These are phyloP conservation scores for Pteria penguin DNA, from an alignment of 2,888 invertebrate species.

Conservation along the genomic window DNA sequence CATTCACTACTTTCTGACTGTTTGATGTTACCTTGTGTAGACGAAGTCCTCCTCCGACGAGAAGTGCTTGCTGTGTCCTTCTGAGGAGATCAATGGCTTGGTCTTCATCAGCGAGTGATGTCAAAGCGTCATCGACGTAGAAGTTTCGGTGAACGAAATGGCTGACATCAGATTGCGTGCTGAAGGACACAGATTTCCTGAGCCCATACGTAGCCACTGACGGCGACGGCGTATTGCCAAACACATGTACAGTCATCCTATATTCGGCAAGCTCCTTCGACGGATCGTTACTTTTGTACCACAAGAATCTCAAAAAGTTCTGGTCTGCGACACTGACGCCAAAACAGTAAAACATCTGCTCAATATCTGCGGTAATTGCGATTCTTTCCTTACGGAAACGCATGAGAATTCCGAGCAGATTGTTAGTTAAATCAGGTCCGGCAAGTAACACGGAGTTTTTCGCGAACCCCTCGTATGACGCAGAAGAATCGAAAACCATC, in stretches of 20 bases:
- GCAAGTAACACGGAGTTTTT: slow-evolving; percentile 42
- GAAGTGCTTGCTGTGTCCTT: slow-evolving; percentile 39
- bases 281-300: slow-evolving; percentile 47
- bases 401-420: slow-evolving; percentile 46
- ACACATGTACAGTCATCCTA: slow-evolving; percentile 48
- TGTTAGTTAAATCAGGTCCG: slow-evolving; percentile 51
- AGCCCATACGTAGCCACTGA: slow-evolving; percentile 48
- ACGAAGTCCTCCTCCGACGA: slow-evolving; percentile 44
- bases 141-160: slow-evolving; percentile 45
- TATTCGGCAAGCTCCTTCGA: slow-evolving; percentile 40
- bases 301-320: slow-evolving; percentile 51
- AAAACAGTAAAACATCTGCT: slow-evolving; percentile 55
- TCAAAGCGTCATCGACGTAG: slow-evolving; percentile 55
- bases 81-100: slow-evolving; percentile 33
- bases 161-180: slow-evolving; percentile 21
- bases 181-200: slow-evolving; percentile 32
- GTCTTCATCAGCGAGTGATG: slow-evolving; percentile 27
- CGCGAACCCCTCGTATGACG: slow-evolving; percentile 39
- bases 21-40: slow-evolving; percentile 59
- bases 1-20: slow-evolving; percentile 42
- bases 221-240: slow-evolving; percentile 51
- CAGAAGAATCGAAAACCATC: slow-evolving; percentile 53
- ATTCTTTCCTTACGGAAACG: slow-evolving; percentile 41
- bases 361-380: slow-evolving; percentile 48
- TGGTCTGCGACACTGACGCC: slow-evolving; percentile 34